These are phyloP conservation scores for Aricia agestis DNA, from an alignment of 1,140 invertebrate genomes.

Conservation along the genomic window DNA sequence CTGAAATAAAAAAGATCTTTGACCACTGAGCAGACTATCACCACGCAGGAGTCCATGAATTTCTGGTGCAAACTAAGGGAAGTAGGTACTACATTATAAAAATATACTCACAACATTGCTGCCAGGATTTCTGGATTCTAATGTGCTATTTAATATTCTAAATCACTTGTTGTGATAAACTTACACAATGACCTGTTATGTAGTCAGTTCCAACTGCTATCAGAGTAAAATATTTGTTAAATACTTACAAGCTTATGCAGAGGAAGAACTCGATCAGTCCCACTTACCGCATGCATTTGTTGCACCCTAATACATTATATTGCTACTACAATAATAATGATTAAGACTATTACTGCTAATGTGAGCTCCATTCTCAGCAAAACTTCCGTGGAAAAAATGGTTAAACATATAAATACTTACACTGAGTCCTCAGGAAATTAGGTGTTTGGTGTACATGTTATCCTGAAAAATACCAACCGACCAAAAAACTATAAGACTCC, in stretches of 20 bases:
- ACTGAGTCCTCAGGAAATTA: not conserved
- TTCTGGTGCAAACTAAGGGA: not conserved
- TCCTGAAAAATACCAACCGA: not conserved
- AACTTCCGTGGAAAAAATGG: not conserved
- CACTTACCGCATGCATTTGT: not conserved
- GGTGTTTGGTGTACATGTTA: not conserved
- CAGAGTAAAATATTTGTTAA: not conserved
- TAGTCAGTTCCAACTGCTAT: not conserved
- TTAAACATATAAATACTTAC: not conserved
- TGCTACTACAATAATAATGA: not conserved
- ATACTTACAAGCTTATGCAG: not conserved
- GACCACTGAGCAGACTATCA: not conserved
- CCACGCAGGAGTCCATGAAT: not conserved
- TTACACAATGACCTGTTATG: slow-evolving; percentile 1
- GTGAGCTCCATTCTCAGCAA: too few species aligned
- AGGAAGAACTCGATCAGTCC: not conserved
- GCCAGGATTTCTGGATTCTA: not conserved
- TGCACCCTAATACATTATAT: not conserved
- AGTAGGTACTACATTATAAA: not conserved
- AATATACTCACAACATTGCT: slow-evolving; percentile 5
- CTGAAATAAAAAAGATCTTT: not conserved
- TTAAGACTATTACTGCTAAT: not conserved
- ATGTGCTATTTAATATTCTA: slow-evolving; percentile 21
- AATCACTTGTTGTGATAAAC: not conserved
- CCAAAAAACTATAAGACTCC: not conserved